These are phyloP conservation scores for Scytalopus superciliaris DNA, from an alignment of 2,113 vertebrate genomes.

Conservation along the genomic window DNA sequence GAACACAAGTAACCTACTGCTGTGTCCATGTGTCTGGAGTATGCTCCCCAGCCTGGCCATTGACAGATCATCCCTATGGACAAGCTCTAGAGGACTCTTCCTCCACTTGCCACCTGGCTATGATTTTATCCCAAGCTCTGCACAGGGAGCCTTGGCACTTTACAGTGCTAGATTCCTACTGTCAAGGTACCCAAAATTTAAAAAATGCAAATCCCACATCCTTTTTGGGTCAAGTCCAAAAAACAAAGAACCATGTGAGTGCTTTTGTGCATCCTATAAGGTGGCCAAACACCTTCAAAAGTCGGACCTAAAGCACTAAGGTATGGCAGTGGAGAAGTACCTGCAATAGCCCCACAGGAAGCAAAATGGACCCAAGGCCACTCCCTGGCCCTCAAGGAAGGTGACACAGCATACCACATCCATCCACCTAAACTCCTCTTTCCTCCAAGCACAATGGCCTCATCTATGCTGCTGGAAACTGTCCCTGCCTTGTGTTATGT, in stretches of 20 bases:
- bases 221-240: constrained; percentile 32
- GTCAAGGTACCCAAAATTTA: not conserved
- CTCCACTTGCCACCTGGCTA: not conserved
- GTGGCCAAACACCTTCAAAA: not conserved
- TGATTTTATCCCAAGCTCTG: not conserved
- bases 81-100: not conserved
- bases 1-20: not conserved
- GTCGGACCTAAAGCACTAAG: not conserved
- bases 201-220: not conserved
- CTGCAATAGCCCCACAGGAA: not conserved
- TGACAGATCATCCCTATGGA: not conserved
- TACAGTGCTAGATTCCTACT: not conserved
- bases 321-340: not conserved
- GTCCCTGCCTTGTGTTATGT: not conserved
- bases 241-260: not conserved
- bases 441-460: not conserved
- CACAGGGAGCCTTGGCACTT: not conserved
- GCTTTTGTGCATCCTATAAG: not conserved
- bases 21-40: fast-evolving
- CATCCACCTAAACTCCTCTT: not conserved
- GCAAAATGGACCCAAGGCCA: not conserved
- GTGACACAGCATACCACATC: not conserved
- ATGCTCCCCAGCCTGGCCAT: not conserved
- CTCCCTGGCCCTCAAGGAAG: not conserved
- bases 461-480: not conserved